A percentile compares a stretch with the other conserved stretches of the same genome.
phyloP scores from a whole-genome alignment of 2,888 invertebrate species.

The Drosophila nigritarsus region DNA sequence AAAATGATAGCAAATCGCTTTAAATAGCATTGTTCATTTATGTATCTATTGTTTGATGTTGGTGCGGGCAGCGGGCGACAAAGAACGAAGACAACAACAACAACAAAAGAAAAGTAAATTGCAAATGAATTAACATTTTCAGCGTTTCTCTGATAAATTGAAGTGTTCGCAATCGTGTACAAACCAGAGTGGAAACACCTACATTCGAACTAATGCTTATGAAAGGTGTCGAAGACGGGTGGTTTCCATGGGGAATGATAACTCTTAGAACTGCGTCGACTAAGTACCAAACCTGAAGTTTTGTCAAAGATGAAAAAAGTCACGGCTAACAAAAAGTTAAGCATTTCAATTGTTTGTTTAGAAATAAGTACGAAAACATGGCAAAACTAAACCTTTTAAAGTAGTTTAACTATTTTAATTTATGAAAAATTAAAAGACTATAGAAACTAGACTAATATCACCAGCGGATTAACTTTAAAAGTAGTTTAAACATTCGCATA shows the following conservation, averaged over 20 bases:
- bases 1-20: slow-evolving; percentile 65
- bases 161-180: slow-evolving; percentile 16
- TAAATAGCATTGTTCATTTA: slow-evolving; percentile 63
- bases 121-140: slow-evolving; percentile 58
- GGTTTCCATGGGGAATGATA: slow-evolving; percentile 4
- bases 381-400: neutral
- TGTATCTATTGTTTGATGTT: slow-evolving; percentile 36
- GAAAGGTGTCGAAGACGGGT: neutral
- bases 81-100: neutral
- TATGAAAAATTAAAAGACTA: neutral
- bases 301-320: neutral
- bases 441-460: neutral
- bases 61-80: neutral
- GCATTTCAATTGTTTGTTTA: neutral
- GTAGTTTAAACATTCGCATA: neutral
- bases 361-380: neutral
- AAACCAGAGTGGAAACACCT: neutral
- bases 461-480: neutral
- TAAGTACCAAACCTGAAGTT: neutral
- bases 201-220: slow-evolving; percentile 6
- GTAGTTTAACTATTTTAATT: neutral
- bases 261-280: neutral
- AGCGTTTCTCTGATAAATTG: slow-evolving; percentile 42
- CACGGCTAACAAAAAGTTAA: neutral
- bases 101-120: slow-evolving; percentile 16